Percentiles rank a stretch among this genome's conserved stretches.
phyloP scores from a whole-genome alignment of 2,797 vertebrate species.

The Limnodromus scolopaceus region DNA sequence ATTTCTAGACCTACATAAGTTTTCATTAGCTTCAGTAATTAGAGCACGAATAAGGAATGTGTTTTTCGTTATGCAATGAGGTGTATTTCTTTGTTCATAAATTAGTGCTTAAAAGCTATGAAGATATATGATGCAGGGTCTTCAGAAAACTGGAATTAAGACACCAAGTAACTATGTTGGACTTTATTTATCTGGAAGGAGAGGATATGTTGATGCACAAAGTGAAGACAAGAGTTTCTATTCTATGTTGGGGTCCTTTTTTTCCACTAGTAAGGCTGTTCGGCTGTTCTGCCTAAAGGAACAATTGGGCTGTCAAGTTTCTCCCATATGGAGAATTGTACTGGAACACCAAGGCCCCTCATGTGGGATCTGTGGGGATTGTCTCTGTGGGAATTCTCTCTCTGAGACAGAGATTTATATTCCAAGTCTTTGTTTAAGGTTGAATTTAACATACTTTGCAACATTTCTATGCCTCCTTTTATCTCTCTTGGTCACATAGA shows the following conservation, averaged over 20 bases:
- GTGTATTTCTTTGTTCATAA: not conserved
- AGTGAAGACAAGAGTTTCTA: not conserved
- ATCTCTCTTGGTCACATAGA: not conserved
- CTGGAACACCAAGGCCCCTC: not conserved
- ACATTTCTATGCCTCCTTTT: not conserved
- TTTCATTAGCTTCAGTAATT: not conserved
- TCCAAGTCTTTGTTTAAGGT: not conserved
- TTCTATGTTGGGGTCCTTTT: not conserved
- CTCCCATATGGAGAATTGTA: not conserved
- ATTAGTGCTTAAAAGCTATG: not conserved
- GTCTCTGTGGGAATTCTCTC: not conserved
- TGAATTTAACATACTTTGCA: not conserved
- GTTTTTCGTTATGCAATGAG: not conserved
- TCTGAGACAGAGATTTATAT: not conserved
- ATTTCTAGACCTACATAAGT: not conserved
- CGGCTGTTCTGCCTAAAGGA: not conserved
- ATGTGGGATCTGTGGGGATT: accelerated
- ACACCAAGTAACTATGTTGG: not conserved
- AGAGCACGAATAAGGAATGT: not conserved
- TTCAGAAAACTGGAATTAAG: not conserved
- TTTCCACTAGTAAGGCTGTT: not conserved
- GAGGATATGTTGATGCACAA: not conserved
- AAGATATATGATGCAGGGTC: not conserved
- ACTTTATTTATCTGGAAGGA: not conserved
- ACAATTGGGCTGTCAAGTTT: not conserved